These are phyloP conservation scores for Dasysyrphus tricinctus DNA, from an alignment of 2,888 invertebrate genomes.

Conservation along the genomic window DNA sequence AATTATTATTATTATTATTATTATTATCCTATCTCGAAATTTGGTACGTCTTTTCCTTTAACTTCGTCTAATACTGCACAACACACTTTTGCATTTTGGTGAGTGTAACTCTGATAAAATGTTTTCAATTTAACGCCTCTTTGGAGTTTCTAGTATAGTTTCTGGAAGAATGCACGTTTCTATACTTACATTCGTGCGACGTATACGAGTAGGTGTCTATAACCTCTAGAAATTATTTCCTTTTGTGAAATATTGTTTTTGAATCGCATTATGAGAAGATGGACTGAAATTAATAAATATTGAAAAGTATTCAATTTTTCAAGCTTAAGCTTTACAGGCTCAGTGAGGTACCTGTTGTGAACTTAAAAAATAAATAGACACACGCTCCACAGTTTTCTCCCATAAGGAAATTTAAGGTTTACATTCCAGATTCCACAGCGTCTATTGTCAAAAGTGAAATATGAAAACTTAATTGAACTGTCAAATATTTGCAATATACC, in stretches of 20 bases:
- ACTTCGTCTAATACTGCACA: not conserved
- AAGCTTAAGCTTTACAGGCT: too few species aligned
- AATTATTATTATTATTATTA: constrained; percentile 21
- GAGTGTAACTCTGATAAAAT: not conserved
- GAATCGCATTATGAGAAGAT: not conserved
- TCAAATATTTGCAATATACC: too few species aligned
- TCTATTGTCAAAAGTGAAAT: too few species aligned
- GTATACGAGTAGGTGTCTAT: not conserved
- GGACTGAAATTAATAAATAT: not conserved
- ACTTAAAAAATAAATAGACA: too few species aligned
- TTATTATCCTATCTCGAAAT: constrained; percentile 16
- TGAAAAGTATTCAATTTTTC: not conserved
- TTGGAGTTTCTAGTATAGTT: constrained; percentile 11
- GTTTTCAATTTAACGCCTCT: constrained; percentile 15
- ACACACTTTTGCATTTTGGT: not conserved
- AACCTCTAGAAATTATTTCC: not conserved
- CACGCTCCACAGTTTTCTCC: too few species aligned
- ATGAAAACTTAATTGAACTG: too few species aligned
- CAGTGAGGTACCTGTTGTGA: too few species aligned
- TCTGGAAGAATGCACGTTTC: constrained; percentile 9
- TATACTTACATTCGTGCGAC: not conserved
- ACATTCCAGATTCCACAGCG: too few species aligned
- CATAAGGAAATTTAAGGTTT: too few species aligned
- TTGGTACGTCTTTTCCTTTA: not conserved
- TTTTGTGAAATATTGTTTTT: not conserved